Base-by-base conservation (phyloP, 2,888 invertebrate species). In the Latrodectus hesperus region DNA sequence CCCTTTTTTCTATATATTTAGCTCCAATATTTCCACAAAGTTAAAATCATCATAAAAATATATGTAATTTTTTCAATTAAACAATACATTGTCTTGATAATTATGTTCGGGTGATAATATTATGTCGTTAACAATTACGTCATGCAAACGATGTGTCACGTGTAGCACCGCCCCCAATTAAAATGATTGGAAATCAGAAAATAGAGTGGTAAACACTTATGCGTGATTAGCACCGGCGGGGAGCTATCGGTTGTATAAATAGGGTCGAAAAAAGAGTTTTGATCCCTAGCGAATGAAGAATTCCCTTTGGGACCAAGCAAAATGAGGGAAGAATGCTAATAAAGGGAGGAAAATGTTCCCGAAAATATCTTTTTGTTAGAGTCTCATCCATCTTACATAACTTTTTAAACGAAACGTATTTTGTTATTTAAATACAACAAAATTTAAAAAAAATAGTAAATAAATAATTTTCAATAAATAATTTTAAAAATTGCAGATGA, bases 131-230 rank as follows among this genome's bases (percentile, higher is more conserved):
- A 6, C 38, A 38, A 38, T 38, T 38, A 38, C 38, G 38, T 38
- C 81, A 81, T 51, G 51, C 65, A 16, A 17, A 14, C 8, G 68
- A 86, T 86, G 85, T 73, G 80, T 86, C 85, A 86, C 60, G 9
- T 38, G n/a, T 22, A 17, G 72, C 84, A 60, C 84, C 65, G 51
- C 85, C 70, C 72, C 81, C 81, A 76, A 81, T 87, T 87, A 87
- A 87, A 81, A 64, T 55, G 77, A 87, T 77, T 87, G 81, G 76
- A 81, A 77, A 71, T 55, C 80, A n/a, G 72, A 67, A 80, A 76
- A 72, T 73, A 81, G 81, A 51, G 72, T 76, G 51, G 76, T 67
- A 77, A 87, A 81, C 81, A 87, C 76, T 87, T 80, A 75, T 75
- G 65, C 81, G 77, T 81, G 81, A 87, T 81, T 87, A 81, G 80